Conservation (phyloP, 2,797 vertebrate species). For the Orestias chungarensis region DNA sequence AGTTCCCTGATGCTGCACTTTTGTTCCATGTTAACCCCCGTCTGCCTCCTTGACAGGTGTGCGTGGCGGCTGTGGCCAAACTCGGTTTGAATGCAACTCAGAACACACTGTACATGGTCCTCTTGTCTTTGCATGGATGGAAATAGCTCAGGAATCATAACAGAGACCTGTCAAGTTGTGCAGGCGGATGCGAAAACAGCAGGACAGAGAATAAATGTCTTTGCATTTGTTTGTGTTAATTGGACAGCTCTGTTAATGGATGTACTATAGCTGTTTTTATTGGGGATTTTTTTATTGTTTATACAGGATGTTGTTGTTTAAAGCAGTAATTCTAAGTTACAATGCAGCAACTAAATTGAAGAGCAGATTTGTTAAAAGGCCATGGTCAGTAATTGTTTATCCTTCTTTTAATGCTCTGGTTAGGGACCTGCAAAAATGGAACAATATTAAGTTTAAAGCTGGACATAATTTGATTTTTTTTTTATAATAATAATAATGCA, state of each 20-base stretch:
- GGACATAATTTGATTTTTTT: too few relatives aligned
- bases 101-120: conserved; percentile 25
- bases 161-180: neutral
- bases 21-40: conserved; percentile 60
- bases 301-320: conserved; percentile 9
- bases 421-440: conserved; percentile 21
- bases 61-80: conserved; percentile 47
- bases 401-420: conserved; percentile 8
- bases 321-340: conserved; percentile 8
- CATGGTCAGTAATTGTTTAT: conserved; percentile 8
- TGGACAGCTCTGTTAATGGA: neutral
- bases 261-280: conserved; percentile 1
- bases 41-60: conserved; percentile 45
- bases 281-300: conserved; percentile 19
- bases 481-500: too few relatives aligned
- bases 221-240: conserved; percentile 5
- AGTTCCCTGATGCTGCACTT: conserved; percentile 47
- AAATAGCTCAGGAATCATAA: conserved; percentile 25
- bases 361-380: conserved; percentile 5
- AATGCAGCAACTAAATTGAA: conserved; percentile 11
- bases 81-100: conserved; percentile 36
- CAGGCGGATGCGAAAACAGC: conserved; percentile 12
- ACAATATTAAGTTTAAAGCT: conserved; percentile 18
- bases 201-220: conserved; percentile 4
- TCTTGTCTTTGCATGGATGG: conserved; percentile 6